These are phyloP conservation scores for Hybos culiciformis DNA, from an alignment of 2,888 invertebrate species.

Conservation along the genomic window DNA sequence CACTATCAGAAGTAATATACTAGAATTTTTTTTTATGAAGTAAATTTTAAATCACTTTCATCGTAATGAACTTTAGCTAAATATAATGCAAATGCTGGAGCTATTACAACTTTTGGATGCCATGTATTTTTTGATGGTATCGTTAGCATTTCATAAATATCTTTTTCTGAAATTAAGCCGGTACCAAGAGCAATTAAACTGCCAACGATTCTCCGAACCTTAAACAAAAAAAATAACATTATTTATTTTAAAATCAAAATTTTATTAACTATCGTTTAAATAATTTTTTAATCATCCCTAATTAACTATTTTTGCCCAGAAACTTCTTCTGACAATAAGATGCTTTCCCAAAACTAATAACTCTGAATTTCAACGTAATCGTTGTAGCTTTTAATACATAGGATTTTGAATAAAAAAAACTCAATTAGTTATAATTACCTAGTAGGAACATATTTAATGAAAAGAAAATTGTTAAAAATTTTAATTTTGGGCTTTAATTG, in stretches of 20 bases:
- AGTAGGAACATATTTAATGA: too few relatives aligned
- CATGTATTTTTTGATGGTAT: slow-evolving; percentile 60
- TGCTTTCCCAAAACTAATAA: too few relatives aligned
- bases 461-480: too few relatives aligned
- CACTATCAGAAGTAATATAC: neutral
- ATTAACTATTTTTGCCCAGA: too few relatives aligned
- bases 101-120: slow-evolving; percentile 38
- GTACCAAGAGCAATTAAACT: slow-evolving; percentile 47
- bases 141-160: slow-evolving; percentile 62
- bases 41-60: slow-evolving; percentile 39
- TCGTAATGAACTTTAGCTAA: slow-evolving; percentile 57
- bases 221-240: slow-evolving; percentile 16
- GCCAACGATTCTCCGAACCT: slow-evolving; percentile 68
- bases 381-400: too few relatives aligned
- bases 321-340: too few relatives aligned
- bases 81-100: slow-evolving; percentile 58
- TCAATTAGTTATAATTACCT: too few relatives aligned
- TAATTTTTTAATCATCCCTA: too few relatives aligned
- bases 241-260: neutral
- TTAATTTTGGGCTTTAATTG: too few relatives aligned
- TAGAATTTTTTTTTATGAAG: slow-evolving; percentile 8
- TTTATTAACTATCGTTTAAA: too few relatives aligned
- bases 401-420: too few relatives aligned
- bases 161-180: slow-evolving; percentile 45
- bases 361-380: too few relatives aligned